Percentiles rank a stretch among this genome's conserved stretches.
phyloP scores from a whole-genome alignment of 2,797 vertebrate genomes.

The Clamator glandarius region DNA sequence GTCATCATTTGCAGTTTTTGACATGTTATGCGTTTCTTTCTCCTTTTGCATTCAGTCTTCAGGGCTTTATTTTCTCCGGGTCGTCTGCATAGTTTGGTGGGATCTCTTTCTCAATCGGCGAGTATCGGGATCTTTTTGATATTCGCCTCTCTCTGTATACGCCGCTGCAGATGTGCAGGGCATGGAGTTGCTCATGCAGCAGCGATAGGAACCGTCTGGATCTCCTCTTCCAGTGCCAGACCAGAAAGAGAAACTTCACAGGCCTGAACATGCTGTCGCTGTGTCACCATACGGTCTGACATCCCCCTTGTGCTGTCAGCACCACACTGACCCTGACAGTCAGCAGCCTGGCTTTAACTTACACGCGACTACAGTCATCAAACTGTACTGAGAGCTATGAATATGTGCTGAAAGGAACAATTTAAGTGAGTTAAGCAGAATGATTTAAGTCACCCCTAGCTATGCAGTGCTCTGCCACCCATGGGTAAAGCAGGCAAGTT shows the following conservation, averaged over 20 bases:
- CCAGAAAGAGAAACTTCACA: neutral
- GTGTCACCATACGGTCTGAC: fast-evolving
- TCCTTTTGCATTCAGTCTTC: neutral
- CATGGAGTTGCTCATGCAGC: neutral
- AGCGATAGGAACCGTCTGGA: neutral
- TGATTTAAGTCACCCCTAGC: slow-evolving; percentile 36
- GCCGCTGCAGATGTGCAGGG: neutral
- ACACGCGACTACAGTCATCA: neutral
- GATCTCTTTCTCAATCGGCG: neutral
- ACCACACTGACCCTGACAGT: fast-evolving
- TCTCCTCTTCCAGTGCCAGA: neutral
- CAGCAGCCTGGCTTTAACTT: neutral
- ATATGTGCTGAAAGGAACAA: slow-evolving; percentile 8
- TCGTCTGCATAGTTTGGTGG: fast-evolving
- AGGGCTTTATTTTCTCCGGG: neutral
- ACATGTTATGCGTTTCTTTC: neutral
- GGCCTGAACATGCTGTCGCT: fast-evolving
- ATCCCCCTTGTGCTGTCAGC: too few species aligned
- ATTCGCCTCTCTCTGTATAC: neutral
- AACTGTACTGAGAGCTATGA: neutral
- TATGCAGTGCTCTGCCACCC: slow-evolving; percentile 30
- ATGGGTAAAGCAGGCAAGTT: slow-evolving; percentile 44
- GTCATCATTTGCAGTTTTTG: neutral
- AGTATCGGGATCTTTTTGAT: neutral
- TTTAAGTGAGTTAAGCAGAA: slow-evolving; percentile 19